Base-by-base conservation (phyloP, 2,888 invertebrate species). In the Melolontha melolontha region DNA sequence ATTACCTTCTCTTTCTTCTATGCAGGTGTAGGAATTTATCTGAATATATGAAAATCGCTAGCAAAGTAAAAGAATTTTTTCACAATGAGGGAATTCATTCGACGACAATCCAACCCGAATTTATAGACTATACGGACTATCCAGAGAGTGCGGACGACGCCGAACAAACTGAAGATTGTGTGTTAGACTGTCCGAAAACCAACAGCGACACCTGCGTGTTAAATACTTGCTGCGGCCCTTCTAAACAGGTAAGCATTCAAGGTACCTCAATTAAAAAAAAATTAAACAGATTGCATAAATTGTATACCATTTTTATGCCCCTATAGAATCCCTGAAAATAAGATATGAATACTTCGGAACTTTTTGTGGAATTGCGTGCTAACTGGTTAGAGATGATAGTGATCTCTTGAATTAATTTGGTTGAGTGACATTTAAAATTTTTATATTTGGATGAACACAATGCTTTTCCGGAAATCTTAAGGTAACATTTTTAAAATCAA, bases 61-160 rank as follows among this genome's bases (percentile, higher is more conserved):
- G 95, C 80, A 93, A 95, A 81, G 95, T 98, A 7, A 98, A 98
- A 83, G 94, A 95, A 80, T 95, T 98, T 86, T 98, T 98, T 84
- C 98, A 98, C 84, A 95, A 97, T 80, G 97, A 97, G 83, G 98
- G 98, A 57, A 98, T 98, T 75, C 98, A 98, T 84, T 98, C 98
- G 47, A 98, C 98, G 17, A 98, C 98, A 34, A 98, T 98, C 80
- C 98, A 98, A 81, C 98, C 98, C 0, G 98, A 98, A 85, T 98
- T 98, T 83, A 92, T 95, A 59, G 97, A 97, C 81, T 87, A 93
- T 77, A 90, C 77, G 77, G 85, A 77, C 78, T 84, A 71, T 81
- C 85, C 74, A 77, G 84, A 75, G 40, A 79, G 75, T 29, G 74
- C 76, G 7, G 77, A 77, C 70, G 70, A 85, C 84, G 83, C 86